phyloP scores from a whole-genome alignment of 1,140 invertebrate genomes.

The Bombus consobrinus region DNA sequence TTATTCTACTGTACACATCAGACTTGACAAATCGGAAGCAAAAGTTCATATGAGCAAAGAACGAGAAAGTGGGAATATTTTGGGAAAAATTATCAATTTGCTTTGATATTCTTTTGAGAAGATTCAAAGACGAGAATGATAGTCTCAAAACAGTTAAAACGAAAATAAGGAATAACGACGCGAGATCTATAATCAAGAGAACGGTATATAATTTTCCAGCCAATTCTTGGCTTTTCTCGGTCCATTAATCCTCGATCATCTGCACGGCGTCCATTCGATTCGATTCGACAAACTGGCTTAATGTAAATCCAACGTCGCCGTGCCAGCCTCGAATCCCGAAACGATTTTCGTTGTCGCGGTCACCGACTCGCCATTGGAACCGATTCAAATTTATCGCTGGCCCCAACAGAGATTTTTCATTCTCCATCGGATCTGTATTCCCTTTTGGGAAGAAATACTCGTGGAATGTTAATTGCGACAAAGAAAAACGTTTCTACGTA shows the following conservation, averaged over 20 bases:
- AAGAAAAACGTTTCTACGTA: background rate
- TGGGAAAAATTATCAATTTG: background rate
- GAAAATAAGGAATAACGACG: background rate
- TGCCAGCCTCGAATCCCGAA: conserved; percentile 25
- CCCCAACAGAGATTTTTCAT: background rate
- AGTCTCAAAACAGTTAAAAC: background rate
- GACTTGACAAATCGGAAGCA: no score
- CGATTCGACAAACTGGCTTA: conserved; percentile 48
- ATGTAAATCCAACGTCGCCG: conserved; percentile 34
- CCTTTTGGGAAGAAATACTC: background rate
- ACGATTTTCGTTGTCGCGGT: conserved; percentile 37
- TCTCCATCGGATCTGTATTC: background rate
- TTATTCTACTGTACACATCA: no score
- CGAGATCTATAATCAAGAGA: background rate
- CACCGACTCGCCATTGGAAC: conserved; percentile 6
- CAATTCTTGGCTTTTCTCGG: conserved; percentile 28
- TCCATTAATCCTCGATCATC: conserved; percentile 27
- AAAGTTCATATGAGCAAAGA: no score
- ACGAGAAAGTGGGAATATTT: no score
- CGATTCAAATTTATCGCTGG: conserved; percentile 38
- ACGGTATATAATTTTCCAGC: conserved; percentile 17
- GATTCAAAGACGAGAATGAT: no score
- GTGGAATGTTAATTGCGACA: background rate
- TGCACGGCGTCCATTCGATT: conserved; percentile 15
- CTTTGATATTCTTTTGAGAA: background rate